phyloP scores from a whole-genome alignment of 64 coral and sea anemone species.

The Platygyra sinensis region DNA sequence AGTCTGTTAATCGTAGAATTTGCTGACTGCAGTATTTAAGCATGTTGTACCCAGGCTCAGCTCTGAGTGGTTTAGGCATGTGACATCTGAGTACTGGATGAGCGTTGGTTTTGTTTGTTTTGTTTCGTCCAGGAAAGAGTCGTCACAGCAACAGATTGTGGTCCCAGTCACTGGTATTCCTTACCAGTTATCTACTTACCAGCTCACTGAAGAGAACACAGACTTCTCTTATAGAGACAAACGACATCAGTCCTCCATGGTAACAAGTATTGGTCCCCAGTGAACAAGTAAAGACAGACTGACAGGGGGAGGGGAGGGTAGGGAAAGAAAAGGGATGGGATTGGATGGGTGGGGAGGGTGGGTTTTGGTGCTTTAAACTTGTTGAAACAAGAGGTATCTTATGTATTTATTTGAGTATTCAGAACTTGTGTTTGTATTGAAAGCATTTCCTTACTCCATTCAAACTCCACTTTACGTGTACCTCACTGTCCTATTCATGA shows the following conservation, averaged over 20 bases:
- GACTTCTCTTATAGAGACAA: conserved; percentile 95
- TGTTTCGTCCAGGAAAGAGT: conserved; percentile 59
- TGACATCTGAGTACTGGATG: too few species aligned
- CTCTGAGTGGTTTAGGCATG: too few species aligned
- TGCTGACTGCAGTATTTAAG: too few species aligned
- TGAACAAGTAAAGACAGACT: not conserved
- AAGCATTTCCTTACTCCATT: too few species aligned
- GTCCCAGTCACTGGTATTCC: conserved; percentile 73
- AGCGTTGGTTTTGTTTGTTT: not conserved
- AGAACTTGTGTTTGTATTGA: not conserved
- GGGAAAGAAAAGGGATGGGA: not conserved
- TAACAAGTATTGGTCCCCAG: conserved; percentile 81
- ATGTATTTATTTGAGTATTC: not conserved
- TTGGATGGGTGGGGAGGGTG: not conserved
- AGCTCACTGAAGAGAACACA: conserved; percentile 95
- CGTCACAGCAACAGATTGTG: conserved; percentile 75
- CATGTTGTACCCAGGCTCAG: too few species aligned
- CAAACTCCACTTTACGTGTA: too few species aligned
- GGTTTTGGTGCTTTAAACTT: not conserved
- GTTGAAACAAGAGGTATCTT: not conserved
- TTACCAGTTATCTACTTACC: conserved; percentile 87
- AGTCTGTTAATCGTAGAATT: too few species aligned
- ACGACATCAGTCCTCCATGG: conserved; percentile 92
- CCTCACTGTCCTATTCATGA: too few species aligned
- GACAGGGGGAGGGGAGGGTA: not conserved